phyloP scores from a whole-genome alignment of 2,113 vertebrate genomes.

The Xerus inauris region DNA sequence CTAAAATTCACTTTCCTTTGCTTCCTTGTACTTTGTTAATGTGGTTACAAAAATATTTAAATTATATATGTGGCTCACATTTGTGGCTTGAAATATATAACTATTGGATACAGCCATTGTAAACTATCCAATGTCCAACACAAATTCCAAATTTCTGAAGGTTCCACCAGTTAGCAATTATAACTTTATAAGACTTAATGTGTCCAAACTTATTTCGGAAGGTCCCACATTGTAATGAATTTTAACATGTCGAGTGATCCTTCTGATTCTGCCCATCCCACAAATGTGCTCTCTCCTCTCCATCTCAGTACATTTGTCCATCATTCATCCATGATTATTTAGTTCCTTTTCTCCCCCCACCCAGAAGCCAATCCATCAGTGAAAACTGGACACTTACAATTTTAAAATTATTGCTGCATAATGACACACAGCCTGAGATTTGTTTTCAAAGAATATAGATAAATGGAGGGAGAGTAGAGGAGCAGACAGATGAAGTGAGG shows the following conservation, averaged over 20 bases:
- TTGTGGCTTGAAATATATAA: background rate
- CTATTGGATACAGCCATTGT: background rate
- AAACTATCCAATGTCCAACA: background rate
- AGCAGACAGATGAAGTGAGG: background rate
- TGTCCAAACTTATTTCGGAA: background rate
- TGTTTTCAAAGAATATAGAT: background rate
- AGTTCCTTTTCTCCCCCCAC: background rate
- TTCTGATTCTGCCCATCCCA: background rate
- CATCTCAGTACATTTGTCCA: background rate
- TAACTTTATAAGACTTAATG: background rate
- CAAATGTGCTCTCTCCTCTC: background rate
- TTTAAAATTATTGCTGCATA: background rate
- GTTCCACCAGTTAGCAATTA: background rate
- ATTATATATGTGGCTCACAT: background rate
- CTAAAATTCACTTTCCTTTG: slow-evolving; percentile 9
- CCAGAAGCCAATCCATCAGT: background rate
- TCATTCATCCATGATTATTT: background rate
- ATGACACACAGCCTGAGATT: background rate
- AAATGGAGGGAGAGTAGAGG: accelerated
- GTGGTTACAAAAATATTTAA: slow-evolving; percentile 18
- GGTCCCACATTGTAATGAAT: background rate
- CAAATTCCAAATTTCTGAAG: slow-evolving; percentile 28
- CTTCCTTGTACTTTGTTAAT: background rate
- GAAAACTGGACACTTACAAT: background rate
- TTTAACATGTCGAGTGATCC: background rate